These are phyloP conservation scores for Drosophila prolongata DNA, from an alignment of 2,888 invertebrate species.

Conservation along the genomic window DNA sequence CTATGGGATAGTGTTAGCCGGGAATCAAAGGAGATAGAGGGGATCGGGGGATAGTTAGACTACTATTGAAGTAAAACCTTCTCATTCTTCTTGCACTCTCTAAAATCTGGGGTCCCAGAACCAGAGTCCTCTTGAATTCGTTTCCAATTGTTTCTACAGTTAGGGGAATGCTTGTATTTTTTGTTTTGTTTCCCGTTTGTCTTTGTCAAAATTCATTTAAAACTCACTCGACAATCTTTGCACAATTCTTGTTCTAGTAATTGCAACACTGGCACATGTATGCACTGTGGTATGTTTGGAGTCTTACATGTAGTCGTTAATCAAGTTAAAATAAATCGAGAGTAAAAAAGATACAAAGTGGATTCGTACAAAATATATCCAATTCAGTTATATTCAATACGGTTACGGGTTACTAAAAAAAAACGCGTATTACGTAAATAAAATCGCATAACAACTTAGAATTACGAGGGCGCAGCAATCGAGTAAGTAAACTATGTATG, in stretches of 20 bases:
- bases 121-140: slow-evolving; percentile 7
- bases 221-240: slow-evolving; percentile 57
- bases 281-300: slow-evolving; percentile 39
- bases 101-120: slow-evolving; percentile 22
- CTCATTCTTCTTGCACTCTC: slow-evolving; percentile 18
- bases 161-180: slow-evolving; percentile 4
- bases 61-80: slow-evolving; percentile 27
- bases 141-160: slow-evolving; percentile 1
- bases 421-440: slow-evolving; percentile 50
- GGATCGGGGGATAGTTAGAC: slow-evolving; percentile 25
- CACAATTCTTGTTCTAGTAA: slow-evolving; percentile 13
- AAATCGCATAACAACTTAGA: slow-evolving; percentile 67
- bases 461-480: slow-evolving; percentile 70
- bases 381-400: slow-evolving; percentile 4
- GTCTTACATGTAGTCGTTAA: slow-evolving; percentile 48
- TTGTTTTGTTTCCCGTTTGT: not conserved
- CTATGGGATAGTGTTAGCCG: slow-evolving; percentile 9
- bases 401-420: slow-evolving; percentile 6
- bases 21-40: not conserved
- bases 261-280: slow-evolving; percentile 48
- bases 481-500: slow-evolving; percentile 68
- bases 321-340: slow-evolving; percentile 33
- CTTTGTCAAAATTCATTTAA: slow-evolving; percentile 56
- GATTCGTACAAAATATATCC: slow-evolving; percentile 4
- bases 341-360: slow-evolving; percentile 23